Evolutionary conservation across 2,113 vertebrate genomes (phyloP).

Genomic region (Benthochromis sp.): DNA sequence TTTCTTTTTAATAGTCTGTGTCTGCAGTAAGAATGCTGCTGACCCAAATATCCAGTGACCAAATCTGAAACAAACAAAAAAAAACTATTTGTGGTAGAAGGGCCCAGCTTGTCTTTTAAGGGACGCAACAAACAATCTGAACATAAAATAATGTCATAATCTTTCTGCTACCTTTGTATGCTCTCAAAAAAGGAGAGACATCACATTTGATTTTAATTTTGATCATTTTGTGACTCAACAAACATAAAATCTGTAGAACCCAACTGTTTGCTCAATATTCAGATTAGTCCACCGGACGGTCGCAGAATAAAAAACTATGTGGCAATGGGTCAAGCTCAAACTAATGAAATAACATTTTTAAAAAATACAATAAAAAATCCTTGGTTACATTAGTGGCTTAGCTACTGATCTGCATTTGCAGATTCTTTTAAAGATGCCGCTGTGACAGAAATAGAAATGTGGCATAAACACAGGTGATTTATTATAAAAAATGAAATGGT

Average conservation of each 20-base stretch:
- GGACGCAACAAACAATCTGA: neutral
- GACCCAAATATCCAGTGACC: slow-evolving; percentile 22
- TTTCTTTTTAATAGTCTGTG: neutral
- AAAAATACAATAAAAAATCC: neutral
- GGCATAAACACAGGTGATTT: neutral
- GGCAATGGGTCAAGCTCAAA: neutral
- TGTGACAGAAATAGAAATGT: neutral
- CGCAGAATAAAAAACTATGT: neutral
- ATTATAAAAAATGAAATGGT: neutral
- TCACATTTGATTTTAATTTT: neutral
- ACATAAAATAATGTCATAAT: neutral
- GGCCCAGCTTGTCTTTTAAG: neutral
- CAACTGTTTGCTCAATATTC: neutral
- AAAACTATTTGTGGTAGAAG: neutral
- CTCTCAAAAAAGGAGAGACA: neutral
- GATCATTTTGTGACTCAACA: neutral
- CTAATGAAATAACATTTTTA: neutral
- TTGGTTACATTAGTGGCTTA: neutral
- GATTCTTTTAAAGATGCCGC: neutral
- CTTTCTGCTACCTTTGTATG: neutral
- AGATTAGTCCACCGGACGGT: fast-evolving
- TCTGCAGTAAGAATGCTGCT: neutral
- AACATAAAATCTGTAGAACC: neutral
- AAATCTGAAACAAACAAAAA: neutral
- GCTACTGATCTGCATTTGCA: neutral